A percentile compares a stretch with the other conserved stretches of the same genome.
Evolutionary conservation across 1,140 invertebrate genomes (phyloP).

Genomic region (Trichoplusia ni): DNA sequence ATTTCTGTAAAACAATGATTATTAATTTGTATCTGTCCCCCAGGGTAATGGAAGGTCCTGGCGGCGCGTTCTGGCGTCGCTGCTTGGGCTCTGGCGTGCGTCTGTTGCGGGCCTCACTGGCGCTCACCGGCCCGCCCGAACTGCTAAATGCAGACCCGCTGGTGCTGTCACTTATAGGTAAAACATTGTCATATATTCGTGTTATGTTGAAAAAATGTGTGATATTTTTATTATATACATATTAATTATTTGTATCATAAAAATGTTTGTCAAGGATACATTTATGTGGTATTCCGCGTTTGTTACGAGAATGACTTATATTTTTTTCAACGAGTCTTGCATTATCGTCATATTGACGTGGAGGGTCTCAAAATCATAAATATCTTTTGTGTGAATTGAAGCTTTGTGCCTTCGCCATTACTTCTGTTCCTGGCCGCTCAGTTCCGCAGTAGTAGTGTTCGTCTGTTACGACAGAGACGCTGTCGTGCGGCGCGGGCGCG

Average conservation of each 20-base stretch:
- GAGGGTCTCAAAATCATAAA: no score
- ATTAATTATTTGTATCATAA: no score
- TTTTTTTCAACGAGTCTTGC: no score
- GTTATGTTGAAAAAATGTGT: not conserved
- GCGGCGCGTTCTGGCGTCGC: slow-evolving; percentile 66
- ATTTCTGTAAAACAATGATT: not conserved
- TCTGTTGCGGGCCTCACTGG: slow-evolving; percentile 62
- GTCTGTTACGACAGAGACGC: slow-evolving; percentile 47
- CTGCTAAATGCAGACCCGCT: slow-evolving; percentile 76
- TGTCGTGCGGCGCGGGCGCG: slow-evolving; percentile 59
- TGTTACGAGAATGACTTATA: no score
- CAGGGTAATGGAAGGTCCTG: slow-evolving; percentile 58
- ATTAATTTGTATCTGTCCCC: not conserved
- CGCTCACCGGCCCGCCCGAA: slow-evolving; percentile 93
- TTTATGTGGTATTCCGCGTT: no score
- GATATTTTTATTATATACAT: no score
- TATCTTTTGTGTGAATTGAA: no score
- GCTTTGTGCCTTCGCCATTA: no score
- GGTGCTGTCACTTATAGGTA: slow-evolving; percentile 60
- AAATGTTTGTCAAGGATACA: no score
- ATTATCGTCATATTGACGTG: no score
- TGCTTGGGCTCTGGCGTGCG: slow-evolving; percentile 67
- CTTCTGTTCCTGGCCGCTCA: no score
- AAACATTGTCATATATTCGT: not conserved
- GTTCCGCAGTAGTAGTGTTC: no score